Evolutionary conservation across 35 echinoderm and acorn worm species (phyloP), one percentile per base, ranked within the genome.

Genomic region (Acanthaster planci): DNA sequence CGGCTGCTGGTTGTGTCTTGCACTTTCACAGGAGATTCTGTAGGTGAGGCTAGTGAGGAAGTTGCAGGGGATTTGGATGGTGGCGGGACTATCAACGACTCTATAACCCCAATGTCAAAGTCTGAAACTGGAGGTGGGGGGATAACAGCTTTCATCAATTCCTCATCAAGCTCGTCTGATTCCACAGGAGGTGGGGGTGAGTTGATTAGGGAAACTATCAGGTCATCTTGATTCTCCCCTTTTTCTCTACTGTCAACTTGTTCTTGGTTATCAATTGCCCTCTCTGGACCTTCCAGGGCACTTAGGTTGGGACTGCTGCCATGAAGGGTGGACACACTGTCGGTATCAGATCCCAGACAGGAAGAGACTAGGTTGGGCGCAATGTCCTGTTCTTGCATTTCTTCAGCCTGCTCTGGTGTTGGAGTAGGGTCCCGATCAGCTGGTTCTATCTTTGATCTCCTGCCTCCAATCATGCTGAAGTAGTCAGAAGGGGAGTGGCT

Each of bases 181-280:
- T 84, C 83, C 29, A 56, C 54, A 26, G 89, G 88, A 23, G 92
- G 88, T 68, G 96, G 96, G 27, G 96, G 96, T 22, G 85, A 85
- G n/a, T 91, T 53, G 5, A 87, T 83, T 52, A 99, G 68, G 35
- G 96, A 78, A 60, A 84, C 90, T 27, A 97, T 97, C 6, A 97
- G 78, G 16, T 79, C 84, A 77, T 97, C 88, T 76, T 93, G 87
- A 77, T 40, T 67, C 38, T 80, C 76, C 34, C 44, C 52, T 19
- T 78, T n/a, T 19, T 51, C 39, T 40, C 34, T 81, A 30, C 6
- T 18, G 26, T 44, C 40, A 8, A 40, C 27, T 55, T 38, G 26
- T 37, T n/a, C 26, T 0, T 14, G 31, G 12, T 54, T 57, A 17
- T 83, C 38, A 18, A 1, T 32, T n/a, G 17, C 36, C 50, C 84